phyloP scores from a whole-genome alignment of 2,797 vertebrate genomes.

The Heliangelus exortis region DNA sequence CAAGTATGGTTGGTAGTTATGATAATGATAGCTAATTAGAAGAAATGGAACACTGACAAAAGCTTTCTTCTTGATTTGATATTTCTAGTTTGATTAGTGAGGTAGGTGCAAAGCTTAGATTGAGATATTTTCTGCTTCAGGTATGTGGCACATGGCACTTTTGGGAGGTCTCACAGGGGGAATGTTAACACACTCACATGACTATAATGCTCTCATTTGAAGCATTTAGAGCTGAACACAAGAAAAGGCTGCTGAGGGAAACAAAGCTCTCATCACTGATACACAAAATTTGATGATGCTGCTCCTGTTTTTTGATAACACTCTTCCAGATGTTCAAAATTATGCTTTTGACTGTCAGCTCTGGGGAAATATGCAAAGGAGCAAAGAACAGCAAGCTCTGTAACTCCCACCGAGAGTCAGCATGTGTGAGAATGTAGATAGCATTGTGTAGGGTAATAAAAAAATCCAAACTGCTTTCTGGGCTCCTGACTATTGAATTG shows the following conservation, averaged over 20 bases:
- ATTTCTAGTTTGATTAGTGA: slow-evolving; percentile 4
- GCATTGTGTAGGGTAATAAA: background rate
- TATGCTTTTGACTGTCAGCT: background rate
- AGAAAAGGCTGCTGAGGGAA: slow-evolving; percentile 8
- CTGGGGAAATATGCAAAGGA: background rate
- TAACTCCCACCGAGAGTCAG: background rate
- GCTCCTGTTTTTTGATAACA: background rate
- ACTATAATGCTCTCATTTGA: background rate
- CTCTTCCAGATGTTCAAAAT: slow-evolving; percentile 42
- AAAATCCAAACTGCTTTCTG: background rate
- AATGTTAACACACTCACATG: background rate
- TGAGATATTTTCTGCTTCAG: background rate
- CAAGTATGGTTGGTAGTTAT: background rate
- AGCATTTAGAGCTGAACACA: background rate
- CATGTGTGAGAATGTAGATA: background rate
- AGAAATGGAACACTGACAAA: background rate
- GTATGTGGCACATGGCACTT: background rate
- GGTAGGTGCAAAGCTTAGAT: background rate
- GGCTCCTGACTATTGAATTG: background rate
- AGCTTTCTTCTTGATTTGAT: background rate
- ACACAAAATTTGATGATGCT: background rate
- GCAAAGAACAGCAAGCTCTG: background rate
- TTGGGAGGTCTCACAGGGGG: background rate
- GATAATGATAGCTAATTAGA: background rate
- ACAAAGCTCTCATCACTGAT: background rate